phyloP scores from a whole-genome alignment of 2,888 invertebrate species.

The Agriotes lineatus region DNA sequence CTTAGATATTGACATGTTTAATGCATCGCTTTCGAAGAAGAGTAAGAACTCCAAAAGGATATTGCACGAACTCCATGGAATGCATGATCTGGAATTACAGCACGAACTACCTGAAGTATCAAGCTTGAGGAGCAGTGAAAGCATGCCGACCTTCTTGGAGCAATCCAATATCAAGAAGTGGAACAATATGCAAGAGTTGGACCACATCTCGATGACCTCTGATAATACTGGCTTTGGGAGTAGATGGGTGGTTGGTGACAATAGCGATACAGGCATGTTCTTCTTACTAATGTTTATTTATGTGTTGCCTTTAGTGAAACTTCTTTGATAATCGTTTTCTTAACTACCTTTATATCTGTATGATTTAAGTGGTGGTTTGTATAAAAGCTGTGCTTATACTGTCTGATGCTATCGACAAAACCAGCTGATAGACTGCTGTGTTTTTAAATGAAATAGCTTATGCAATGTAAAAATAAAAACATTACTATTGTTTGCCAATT shows the following conservation, averaged over 20 bases:
- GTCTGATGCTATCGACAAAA: background rate
- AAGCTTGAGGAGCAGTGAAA: conserved; percentile 54
- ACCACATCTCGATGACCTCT: conserved; percentile 56
- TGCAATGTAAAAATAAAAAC: too few relatives aligned
- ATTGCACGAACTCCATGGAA: conserved; percentile 47
- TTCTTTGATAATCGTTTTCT: conserved; percentile 14
- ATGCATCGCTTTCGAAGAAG: conserved; percentile 30
- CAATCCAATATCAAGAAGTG: conserved; percentile 59
- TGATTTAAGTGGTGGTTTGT: conserved; percentile 12
- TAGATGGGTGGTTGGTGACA: conserved; percentile 61
- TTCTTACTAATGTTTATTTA: conserved; percentile 19
- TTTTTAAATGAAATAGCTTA: too few relatives aligned
- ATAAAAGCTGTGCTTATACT: background rate
- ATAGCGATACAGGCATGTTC: conserved; percentile 64
- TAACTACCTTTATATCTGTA: background rate
- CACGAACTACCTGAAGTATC: background rate
- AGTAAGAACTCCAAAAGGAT: conserved; percentile 30
- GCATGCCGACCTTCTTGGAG: conserved; percentile 54
- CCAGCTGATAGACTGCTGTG: too few relatives aligned
- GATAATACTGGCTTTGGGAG: conserved; percentile 46
- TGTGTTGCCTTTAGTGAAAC: background rate
- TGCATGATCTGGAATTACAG: conserved; percentile 42
- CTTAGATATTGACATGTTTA: conserved; percentile 50
- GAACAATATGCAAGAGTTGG: conserved; percentile 59
- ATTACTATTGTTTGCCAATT: too few relatives aligned